These are phyloP conservation scores for Equus quagga DNA, from an alignment of 2,113 vertebrate genomes.

Conservation along the genomic window DNA sequence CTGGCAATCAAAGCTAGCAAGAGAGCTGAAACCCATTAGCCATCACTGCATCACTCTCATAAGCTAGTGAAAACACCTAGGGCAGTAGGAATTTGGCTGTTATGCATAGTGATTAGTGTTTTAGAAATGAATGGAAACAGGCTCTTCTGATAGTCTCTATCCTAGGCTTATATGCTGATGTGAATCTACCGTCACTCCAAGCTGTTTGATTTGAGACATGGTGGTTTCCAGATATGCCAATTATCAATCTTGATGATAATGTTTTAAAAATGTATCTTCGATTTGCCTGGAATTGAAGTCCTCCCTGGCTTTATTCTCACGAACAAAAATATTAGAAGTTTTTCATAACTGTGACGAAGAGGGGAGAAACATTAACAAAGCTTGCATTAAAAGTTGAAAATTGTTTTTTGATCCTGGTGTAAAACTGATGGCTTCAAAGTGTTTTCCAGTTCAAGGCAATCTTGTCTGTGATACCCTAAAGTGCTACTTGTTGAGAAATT, in stretches of 20 bases:
- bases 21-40: not conserved
- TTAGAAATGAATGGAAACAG: not conserved
- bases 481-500: conserved; percentile 48
- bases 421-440: conserved; percentile 48
- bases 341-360: not conserved
- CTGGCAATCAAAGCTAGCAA: not conserved
- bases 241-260: not conserved
- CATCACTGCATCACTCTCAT: not conserved
- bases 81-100: not conserved
- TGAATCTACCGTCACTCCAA: not conserved
- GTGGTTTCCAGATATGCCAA: not conserved
- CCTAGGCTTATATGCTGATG: not conserved
- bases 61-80: not conserved
- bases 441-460: not conserved
- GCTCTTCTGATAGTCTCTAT: not conserved
- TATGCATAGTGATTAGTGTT: not conserved
- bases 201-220: not conserved
- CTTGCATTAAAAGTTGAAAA: conserved; percentile 52
- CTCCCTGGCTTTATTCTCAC: not conserved
- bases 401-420: conserved; percentile 44
- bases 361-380: conserved; percentile 43
- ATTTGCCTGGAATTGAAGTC: conserved; percentile 5
- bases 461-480: not conserved
- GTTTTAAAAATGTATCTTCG: not conserved
- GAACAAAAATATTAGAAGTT: conserved; percentile 25